These are phyloP conservation scores for Gadopsis marmoratus DNA, from an alignment of 2,797 vertebrate species.

Conservation along the genomic window DNA sequence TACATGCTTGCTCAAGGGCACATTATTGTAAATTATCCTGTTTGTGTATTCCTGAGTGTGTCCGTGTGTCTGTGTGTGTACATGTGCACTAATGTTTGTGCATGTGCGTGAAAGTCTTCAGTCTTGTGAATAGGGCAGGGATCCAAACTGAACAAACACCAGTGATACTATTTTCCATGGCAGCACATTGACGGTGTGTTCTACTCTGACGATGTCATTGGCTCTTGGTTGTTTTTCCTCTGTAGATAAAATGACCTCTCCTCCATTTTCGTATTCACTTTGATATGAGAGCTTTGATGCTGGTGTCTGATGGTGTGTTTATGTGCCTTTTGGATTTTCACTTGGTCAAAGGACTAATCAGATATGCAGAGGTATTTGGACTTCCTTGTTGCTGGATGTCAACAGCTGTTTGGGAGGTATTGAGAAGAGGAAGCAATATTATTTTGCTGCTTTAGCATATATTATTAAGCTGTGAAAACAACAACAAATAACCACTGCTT, in stretches of 20 bases:
- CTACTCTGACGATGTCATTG: constrained; percentile 40
- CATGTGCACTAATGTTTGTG: constrained; percentile 17
- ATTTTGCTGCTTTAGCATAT: constrained; percentile 28
- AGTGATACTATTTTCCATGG: constrained; percentile 14
- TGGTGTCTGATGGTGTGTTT: constrained; percentile 48
- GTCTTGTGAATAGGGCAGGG: constrained; percentile 26
- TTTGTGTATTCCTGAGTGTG: constrained; percentile 40
- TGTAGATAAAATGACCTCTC: constrained; percentile 47
- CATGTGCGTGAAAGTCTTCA: constrained; percentile 24
- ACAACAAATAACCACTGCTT: constrained; percentile 13
- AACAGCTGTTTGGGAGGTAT: constrained; percentile 32
- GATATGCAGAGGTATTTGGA: constrained; percentile 41
- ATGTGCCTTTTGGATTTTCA: constrained; percentile 48
- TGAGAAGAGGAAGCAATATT: constrained; percentile 33
- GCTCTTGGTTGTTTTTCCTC: constrained; percentile 41
- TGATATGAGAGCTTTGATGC: constrained; percentile 56
- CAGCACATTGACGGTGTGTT: constrained; percentile 19
- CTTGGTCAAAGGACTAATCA: constrained; percentile 46
- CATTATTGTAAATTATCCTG: constrained; percentile 51
- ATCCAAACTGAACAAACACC: constrained; percentile 30
- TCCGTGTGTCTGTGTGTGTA: not conserved
- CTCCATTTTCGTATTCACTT: constrained; percentile 51
- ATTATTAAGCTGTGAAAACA: constrained; percentile 47
- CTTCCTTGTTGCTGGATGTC: constrained; percentile 40
- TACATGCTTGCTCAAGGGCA: constrained; percentile 55